Percentiles rank a stretch among this genome's conserved stretches.
phyloP scores from a whole-genome alignment of 2,888 invertebrate species.

The Aethes cnicana region DNA sequence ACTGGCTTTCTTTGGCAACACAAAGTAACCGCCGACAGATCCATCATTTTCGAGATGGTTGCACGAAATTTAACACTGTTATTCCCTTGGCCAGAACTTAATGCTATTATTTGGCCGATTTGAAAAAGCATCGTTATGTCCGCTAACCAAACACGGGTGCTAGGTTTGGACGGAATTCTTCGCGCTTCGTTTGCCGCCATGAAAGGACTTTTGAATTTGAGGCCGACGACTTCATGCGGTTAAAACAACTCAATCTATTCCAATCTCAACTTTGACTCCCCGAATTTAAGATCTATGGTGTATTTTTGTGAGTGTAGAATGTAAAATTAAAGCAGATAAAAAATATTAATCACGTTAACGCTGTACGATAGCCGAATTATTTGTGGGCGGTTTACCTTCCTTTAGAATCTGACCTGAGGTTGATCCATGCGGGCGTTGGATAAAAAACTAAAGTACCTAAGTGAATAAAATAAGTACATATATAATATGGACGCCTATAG shows the following conservation, averaged over 20 bases:
- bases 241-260: slow-evolving; percentile 3
- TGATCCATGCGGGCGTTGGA: slow-evolving; percentile 22
- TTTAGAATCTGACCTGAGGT: slow-evolving; percentile 43
- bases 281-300: slow-evolving; percentile 32
- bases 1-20: slow-evolving; percentile 33
- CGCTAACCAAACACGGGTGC: slow-evolving; percentile 72
- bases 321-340: slow-evolving; percentile 42
- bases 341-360: slow-evolving; percentile 69
- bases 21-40: slow-evolving; percentile 67
- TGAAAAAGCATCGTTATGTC: slow-evolving; percentile 59
- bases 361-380: slow-evolving; percentile 69
- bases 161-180: slow-evolving; percentile 62
- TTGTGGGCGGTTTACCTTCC: slow-evolving; percentile 57
- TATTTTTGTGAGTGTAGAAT: slow-evolving; percentile 11
- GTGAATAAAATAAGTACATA: slow-evolving; percentile 1
- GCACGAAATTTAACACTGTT: slow-evolving; percentile 78
- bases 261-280: slow-evolving; percentile 38
- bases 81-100: slow-evolving; percentile 63
- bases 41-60: slow-evolving; percentile 68
- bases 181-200: slow-evolving; percentile 69
- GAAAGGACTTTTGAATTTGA: slow-evolving; percentile 57
- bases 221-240: slow-evolving; percentile 36
- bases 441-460: slow-evolving; percentile 7
- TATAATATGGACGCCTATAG: too few relatives aligned
- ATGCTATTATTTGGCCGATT: slow-evolving; percentile 66